Base-by-base conservation (phyloP, 1,140 invertebrate species). In the Liolophura sinensis region DNA sequence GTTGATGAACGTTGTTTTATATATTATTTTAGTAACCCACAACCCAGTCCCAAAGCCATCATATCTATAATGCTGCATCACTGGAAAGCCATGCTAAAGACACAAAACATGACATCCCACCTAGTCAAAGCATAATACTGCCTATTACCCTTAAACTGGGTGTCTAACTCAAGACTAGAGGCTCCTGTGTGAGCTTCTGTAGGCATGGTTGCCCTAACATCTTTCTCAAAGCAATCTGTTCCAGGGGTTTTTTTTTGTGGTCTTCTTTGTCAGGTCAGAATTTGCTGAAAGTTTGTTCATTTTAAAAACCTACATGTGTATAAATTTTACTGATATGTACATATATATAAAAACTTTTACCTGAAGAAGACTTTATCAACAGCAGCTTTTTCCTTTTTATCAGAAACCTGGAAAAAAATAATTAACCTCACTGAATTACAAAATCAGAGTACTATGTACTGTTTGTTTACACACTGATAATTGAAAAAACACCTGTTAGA, bases 341-440 rank as follows among this genome's bases (percentile, higher is more conserved):
- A 47, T 25, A 63, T 12, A 61, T n/a, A 47, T 52, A 48, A 60
- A 65, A 40, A 3, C 31, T 40, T 66, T 74, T 69, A 82, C 80
- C 71, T 87, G 73, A 96, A 90, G 81, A 97, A 97, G 63, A 88
- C 87, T 24, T 86, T 88, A 86, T 97, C 91, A 0, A 98, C 92
- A 68, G 94, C 92, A n/a, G 94, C 92, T 85, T 90, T 94, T 31
- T 89, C 88, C 72, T 77, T 82, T 66, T 79, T 84, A 66, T 73
- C 77, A 73, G 77, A 82, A 78, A 74, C 78, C 81, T 79, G 65
- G 51, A 73, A 73, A 51, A 62, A 60, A 61, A 63, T 51, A 48
- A 57, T 18, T 27, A 46, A n/a, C 18, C 18, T 57, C 14, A 1
- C 6, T 49, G 31, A 57, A 48, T 31, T 40, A 40, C 31, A 40